These are phyloP conservation scores for Cinclus cinclus DNA, from an alignment of 2,113 vertebrate genomes.

Conservation along the genomic window DNA sequence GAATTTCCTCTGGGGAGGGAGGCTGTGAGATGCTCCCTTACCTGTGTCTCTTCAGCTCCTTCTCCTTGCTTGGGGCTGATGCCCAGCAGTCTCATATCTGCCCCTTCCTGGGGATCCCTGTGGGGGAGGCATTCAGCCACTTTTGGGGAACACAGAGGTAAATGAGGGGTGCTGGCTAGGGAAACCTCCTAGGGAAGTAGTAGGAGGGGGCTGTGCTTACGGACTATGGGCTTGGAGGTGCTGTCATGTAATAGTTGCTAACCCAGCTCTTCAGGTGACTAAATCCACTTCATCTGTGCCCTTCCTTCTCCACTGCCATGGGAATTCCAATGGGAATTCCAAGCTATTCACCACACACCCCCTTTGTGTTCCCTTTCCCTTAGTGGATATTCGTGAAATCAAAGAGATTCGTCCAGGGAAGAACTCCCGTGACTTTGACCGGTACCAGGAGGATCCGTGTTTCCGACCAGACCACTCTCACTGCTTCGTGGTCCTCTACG, in stretches of 20 bases:
- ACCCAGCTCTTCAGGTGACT: neutral
- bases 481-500: constrained; percentile 96
- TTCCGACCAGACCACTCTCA: constrained; percentile 84
- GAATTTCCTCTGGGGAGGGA: neutral
- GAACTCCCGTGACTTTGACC: constrained; percentile 94
- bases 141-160: neutral
- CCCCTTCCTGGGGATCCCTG: neutral
- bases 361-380: neutral
- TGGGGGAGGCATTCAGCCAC: neutral
- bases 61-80: rapidly evolving
- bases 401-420: constrained; percentile 93
- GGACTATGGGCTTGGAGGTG: neutral
- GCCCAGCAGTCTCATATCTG: neutral
- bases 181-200: neutral
- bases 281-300: neutral
- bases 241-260: rapidly evolving
- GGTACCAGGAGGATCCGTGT: constrained; percentile 91
- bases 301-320: neutral
- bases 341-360: neutral
- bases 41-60: neutral
- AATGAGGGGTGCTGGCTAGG: neutral
- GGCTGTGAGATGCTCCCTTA: neutral
- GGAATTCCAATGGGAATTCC: neutral
- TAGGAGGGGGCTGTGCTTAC: neutral
- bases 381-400: constrained; percentile 98